Conservation (phyloP, 2,888 invertebrate genomes). For the Ectemnius continuus region DNA sequence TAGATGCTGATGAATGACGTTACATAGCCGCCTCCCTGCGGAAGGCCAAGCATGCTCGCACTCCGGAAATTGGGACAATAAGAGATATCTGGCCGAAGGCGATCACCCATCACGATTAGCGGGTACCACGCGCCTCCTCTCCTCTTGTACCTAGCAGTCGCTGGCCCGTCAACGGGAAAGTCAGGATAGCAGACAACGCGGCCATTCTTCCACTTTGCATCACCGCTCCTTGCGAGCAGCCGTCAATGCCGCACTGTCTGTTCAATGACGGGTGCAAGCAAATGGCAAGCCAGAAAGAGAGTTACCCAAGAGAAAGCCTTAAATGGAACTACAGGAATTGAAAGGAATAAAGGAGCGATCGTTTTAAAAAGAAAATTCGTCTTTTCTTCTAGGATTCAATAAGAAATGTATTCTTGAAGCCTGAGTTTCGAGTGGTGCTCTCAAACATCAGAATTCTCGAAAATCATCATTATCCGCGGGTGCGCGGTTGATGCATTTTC, state of each 20-base stretch:
- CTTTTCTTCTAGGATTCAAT: neutral
- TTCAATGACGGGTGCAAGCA: constrained; percentile 26
- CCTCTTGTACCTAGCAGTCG: constrained; percentile 9
- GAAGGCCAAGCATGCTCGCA: neutral
- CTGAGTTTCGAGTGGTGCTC: neutral
- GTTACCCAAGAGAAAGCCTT: neutral
- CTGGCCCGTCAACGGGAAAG: constrained; percentile 28
- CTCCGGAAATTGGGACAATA: constrained; percentile 57
- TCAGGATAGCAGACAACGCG: constrained; percentile 46
- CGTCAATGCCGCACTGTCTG: constrained; percentile 55
- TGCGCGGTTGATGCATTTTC: constrained; percentile 7
- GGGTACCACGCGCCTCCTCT: constrained; percentile 23
- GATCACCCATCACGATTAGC: constrained; percentile 53
- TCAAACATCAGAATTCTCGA: constrained; percentile 21
- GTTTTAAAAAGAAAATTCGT: neutral
- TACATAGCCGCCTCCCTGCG: constrained; percentile 17
- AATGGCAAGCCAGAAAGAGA: constrained; percentile 12
- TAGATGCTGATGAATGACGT: constrained; percentile 53
- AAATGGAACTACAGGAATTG: neutral
- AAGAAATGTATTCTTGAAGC: neutral
- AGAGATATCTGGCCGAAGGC: constrained; percentile 35
- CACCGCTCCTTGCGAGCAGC: constrained; percentile 51
- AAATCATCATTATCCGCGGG: constrained; percentile 33
- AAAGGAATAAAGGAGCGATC: neutral
- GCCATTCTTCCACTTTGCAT: constrained; percentile 53